Evolutionary conservation across 1,140 invertebrate genomes (phyloP).

Genomic region (Medauroidea extradentata): DNA sequence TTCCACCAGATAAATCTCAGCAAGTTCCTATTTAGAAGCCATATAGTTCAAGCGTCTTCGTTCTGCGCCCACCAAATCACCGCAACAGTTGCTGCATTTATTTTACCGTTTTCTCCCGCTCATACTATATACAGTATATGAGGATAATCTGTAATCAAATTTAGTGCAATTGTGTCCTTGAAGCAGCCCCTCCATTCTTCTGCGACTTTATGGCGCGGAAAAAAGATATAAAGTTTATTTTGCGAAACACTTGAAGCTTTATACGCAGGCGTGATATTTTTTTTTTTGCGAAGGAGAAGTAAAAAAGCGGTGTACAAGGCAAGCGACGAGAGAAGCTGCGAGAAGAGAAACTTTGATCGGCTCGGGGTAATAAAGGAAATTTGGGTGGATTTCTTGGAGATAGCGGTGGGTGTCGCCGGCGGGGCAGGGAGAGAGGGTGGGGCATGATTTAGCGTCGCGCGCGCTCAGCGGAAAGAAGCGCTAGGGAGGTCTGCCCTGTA

Average conservation of each 20-base stretch:
- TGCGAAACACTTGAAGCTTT: constrained; percentile 31
- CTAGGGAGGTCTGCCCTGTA: too few species aligned
- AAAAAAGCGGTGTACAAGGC: constrained; percentile 31
- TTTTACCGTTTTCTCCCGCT: constrained; percentile 22
- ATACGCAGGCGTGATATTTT: too few species aligned
- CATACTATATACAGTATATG: constrained; percentile 35
- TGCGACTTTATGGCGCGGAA: constrained; percentile 36
- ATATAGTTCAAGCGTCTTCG: too few species aligned
- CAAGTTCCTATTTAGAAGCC: too few species aligned
- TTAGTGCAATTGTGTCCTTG: constrained; percentile 37
- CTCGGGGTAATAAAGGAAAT: constrained; percentile 31
- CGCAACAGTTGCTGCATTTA: constrained; percentile 28
- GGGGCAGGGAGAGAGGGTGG: not conserved
- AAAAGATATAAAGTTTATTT: constrained; percentile 39
- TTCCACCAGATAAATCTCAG: too few species aligned
- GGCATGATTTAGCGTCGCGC: not conserved
- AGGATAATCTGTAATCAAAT: constrained; percentile 39
- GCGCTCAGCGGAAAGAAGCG: too few species aligned
- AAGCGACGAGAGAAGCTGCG: not conserved
- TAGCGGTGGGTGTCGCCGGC: not conserved
- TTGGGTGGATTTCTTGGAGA: constrained; percentile 18
- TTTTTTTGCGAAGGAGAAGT: constrained; percentile 5
- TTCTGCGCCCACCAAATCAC: too few species aligned
- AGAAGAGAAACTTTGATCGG: constrained; percentile 33
- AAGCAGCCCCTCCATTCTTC: constrained; percentile 26